Conservation (phyloP, 2,113 vertebrate genomes). For the Aythya baeri region DNA sequence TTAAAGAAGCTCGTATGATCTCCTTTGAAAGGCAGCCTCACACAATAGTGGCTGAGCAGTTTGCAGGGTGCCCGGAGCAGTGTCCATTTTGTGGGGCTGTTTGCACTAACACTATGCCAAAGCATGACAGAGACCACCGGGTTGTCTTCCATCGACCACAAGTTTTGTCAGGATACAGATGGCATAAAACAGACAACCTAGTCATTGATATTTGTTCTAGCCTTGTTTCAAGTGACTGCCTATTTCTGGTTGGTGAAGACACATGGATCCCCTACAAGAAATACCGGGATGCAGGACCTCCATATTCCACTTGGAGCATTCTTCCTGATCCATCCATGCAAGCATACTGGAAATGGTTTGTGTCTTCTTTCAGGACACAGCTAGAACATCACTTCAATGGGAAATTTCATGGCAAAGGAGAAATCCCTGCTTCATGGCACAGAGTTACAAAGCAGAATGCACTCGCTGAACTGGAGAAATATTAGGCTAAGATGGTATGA, state of each 20-base stretch:
- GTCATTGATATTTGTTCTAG: conserved; percentile 44
- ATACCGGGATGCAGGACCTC: conserved; percentile 56
- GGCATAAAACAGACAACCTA: neutral
- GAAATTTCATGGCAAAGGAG: conserved; percentile 32
- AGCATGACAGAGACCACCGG: conserved; percentile 58
- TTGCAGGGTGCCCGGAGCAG: conserved; percentile 66
- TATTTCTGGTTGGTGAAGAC: fast-evolving
- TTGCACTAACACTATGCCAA: conserved; percentile 69
- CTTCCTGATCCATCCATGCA: conserved; percentile 66
- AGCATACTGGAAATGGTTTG: conserved; percentile 82
- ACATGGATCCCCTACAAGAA: neutral
- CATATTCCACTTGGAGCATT: conserved; percentile 67
- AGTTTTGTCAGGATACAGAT: too few relatives aligned
- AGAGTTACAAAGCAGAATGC: conserved; percentile 33
- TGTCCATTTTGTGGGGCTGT: conserved; percentile 72
- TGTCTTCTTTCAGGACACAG: conserved; percentile 69
- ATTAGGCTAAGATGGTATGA: fast-evolving
- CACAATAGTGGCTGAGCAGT: conserved; percentile 55
- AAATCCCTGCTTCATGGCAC: conserved; percentile 51
- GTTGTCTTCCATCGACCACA: conserved; percentile 36
- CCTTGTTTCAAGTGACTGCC: neutral
- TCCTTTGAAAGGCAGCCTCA: neutral
- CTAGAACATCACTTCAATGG: conserved; percentile 18
- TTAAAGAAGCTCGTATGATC: neutral
- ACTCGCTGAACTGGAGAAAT: neutral